These are phyloP conservation scores for Tyto alba DNA, from an alignment of 2,113 vertebrate genomes.

Conservation along the genomic window DNA sequence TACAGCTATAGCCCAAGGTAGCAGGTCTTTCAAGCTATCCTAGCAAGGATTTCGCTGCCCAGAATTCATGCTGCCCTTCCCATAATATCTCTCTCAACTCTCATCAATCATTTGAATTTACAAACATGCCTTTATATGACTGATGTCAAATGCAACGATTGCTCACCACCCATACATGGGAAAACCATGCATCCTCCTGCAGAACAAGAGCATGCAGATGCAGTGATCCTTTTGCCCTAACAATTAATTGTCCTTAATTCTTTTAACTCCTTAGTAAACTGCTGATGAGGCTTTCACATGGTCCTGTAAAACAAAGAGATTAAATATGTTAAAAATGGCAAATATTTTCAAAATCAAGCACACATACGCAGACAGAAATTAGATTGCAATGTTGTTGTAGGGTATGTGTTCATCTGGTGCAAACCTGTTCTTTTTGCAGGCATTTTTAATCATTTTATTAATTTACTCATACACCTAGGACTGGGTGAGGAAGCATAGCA, in stretches of 20 bases:
- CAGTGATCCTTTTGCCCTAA: neutral
- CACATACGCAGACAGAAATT: rapidly evolving
- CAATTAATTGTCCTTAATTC: neutral
- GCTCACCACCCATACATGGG: rapidly evolving
- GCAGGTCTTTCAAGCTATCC: neutral
- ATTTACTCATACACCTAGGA: neutral
- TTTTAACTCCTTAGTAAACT: neutral
- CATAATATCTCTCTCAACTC: neutral
- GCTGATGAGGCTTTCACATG: neutral
- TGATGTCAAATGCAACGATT: neutral
- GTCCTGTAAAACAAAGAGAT: neutral
- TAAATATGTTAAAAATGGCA: neutral
- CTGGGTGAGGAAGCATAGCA: neutral
- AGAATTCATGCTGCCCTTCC: neutral
- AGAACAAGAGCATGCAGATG: neutral
- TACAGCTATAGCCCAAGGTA: neutral
- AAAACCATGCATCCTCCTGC: neutral
- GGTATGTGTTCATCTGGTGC: neutral
- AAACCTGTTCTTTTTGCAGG: neutral
- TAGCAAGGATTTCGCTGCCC: neutral
- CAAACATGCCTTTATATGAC: neutral
- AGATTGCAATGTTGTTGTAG: neutral
- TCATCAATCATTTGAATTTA: neutral
- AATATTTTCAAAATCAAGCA: neutral
- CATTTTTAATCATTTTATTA: neutral